Conservation (phyloP, 2,797 vertebrate species). For the Vultur gryphus region DNA sequence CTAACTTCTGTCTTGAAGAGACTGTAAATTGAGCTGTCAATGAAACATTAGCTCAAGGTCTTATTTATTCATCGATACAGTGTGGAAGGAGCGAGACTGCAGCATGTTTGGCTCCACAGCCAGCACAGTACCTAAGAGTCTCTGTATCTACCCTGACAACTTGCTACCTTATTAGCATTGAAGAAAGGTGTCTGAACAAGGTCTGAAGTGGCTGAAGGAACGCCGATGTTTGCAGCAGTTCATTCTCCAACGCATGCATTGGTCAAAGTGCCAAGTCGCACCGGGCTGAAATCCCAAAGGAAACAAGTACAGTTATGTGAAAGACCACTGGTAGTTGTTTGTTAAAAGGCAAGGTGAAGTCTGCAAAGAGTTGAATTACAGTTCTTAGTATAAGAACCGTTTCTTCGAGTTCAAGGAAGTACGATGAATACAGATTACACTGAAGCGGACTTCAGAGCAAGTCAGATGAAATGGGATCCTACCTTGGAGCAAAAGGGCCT, state of each 20-base stretch:
- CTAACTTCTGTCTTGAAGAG: not conserved
- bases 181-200: not conserved
- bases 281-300: not conserved
- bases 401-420: not conserved
- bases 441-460: not conserved
- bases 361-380: not conserved
- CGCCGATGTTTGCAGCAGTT: not conserved
- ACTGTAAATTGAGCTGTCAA: not conserved
- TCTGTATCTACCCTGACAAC: not conserved
- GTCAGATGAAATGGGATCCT: not conserved
- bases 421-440: not conserved
- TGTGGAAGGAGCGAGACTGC: not conserved
- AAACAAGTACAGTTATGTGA: rapidly evolving
- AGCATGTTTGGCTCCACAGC: not conserved
- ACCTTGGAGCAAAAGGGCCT: not conserved
- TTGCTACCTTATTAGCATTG: not conserved
- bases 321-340: not conserved
- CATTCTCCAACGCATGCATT: not conserved
- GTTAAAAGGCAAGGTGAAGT: not conserved
- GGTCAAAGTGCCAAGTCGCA: not conserved
- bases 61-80: not conserved
- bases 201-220: not conserved
- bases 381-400: not conserved
- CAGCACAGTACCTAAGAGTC: not conserved
- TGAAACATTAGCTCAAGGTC: not conserved